A percentile compares a stretch with the other conserved stretches of the same genome.
phyloP scores from a whole-genome alignment of 30 jellyfish, hydroid and myxozoan species.

The Turritopsis rubra region DNA sequence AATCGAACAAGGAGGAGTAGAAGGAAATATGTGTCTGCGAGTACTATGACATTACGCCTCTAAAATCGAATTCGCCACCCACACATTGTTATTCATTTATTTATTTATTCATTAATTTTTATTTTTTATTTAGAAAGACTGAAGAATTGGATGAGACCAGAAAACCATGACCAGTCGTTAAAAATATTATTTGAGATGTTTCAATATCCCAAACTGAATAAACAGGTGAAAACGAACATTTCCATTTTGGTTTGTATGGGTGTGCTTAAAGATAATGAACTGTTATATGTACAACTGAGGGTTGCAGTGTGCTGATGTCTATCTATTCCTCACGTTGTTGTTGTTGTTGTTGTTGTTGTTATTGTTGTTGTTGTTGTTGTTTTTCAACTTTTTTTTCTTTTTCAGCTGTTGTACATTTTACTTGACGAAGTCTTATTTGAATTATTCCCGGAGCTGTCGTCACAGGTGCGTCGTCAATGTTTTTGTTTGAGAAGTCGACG shows the following conservation, averaged over 20 bases:
- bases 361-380: no score
- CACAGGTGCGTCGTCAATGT: no score
- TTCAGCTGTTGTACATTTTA: conserved; percentile 48
- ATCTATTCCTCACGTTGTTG: background rate
- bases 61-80: no score
- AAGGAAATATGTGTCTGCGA: no score
- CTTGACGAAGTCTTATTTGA: conserved; percentile 50
- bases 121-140: conserved; percentile 35
- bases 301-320: background rate
- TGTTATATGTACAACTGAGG: no score
- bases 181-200: conserved; percentile 64
- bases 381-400: background rate
- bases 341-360: background rate
- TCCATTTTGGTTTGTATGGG: no score
- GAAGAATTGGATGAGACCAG: conserved; percentile 45
- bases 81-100: background rate
- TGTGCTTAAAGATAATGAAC: no score
- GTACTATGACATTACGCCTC: no score
- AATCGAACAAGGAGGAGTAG: no score
- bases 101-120: background rate
- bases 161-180: conserved; percentile 66
- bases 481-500: no score
- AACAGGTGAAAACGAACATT: conserved; percentile 67
- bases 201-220: conserved; percentile 82
- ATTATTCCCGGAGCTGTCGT: conserved; percentile 57